Evolutionary conservation across 2,797 vertebrate species (phyloP).

Genomic region (Helicolenus hilgendorfi): DNA sequence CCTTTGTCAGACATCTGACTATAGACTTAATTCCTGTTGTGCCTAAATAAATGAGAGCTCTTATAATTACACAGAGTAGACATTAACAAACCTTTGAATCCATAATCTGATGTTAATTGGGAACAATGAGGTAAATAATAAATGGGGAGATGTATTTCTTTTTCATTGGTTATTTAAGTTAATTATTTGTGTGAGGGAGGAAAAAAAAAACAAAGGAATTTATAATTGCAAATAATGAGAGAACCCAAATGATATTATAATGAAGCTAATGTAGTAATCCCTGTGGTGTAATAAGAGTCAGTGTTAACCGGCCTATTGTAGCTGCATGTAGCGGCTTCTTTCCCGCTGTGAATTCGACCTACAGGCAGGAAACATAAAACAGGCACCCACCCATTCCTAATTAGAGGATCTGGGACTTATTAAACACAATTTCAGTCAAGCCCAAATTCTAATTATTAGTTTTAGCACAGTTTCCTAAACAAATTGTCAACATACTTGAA

Average conservation of each 20-base stretch:
- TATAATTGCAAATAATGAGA: slow-evolving; percentile 82
- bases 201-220: slow-evolving; percentile 66
- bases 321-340: slow-evolving; percentile 60
- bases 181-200: slow-evolving; percentile 67
- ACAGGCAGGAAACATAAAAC: slow-evolving; percentile 75
- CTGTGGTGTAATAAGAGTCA: slow-evolving; percentile 72
- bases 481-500: slow-evolving; percentile 51
- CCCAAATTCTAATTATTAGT: slow-evolving; percentile 78
- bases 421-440: slow-evolving; percentile 83
- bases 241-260: slow-evolving; percentile 76
- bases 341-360: slow-evolving; percentile 77
- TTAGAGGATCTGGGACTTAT: slow-evolving; percentile 80
- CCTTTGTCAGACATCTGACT: slow-evolving; percentile 67
- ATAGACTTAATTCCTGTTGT: slow-evolving; percentile 70
- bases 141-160: slow-evolving; percentile 63
- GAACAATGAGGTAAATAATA: slow-evolving; percentile 84
- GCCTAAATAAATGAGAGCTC: slow-evolving; percentile 76
- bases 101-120: slow-evolving; percentile 85
- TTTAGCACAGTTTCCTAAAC: slow-evolving; percentile 75
- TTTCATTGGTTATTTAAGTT: slow-evolving; percentile 76
- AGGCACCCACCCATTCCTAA: slow-evolving; percentile 70
- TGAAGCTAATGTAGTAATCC: slow-evolving; percentile 76
- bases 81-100: slow-evolving; percentile 82
- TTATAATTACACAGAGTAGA: slow-evolving; percentile 80
- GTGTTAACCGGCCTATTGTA: slow-evolving; percentile 74